These are phyloP conservation scores for Myotis lucifugus DNA, from an alignment of 2,113 vertebrate genomes.

Conservation along the genomic window DNA sequence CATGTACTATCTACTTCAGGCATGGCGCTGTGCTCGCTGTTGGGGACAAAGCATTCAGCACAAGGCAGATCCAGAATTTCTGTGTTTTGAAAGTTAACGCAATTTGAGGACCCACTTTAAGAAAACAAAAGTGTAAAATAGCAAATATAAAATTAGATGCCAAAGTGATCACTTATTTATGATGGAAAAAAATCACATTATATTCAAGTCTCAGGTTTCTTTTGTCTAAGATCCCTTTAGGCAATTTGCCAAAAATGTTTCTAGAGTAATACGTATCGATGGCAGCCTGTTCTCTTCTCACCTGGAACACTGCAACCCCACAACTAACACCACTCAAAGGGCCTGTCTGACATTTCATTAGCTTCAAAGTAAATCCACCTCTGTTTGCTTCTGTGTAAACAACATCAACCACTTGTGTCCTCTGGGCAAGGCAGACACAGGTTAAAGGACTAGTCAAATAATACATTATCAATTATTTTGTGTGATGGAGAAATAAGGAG, in stretches of 20 bases:
- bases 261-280: background rate
- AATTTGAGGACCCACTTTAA: background rate
- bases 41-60: background rate
- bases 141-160: background rate
- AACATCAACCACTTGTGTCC: background rate
- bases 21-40: background rate
- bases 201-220: background rate
- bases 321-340: background rate
- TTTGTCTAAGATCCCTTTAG: background rate
- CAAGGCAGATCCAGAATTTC: background rate
- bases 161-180: background rate
- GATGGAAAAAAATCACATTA: background rate
- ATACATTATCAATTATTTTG: background rate
- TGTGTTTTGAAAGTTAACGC: background rate
- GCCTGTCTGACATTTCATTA: background rate
- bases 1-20: background rate
- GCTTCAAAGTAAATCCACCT: constrained; percentile 8
- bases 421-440: background rate
- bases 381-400: background rate
- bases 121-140: background rate
- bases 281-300: background rate
- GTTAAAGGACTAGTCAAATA: background rate
- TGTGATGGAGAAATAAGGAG: background rate
- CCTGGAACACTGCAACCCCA: background rate
- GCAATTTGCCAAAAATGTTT: background rate